Percentiles rank a stretch among this genome's conserved stretches.
Evolutionary conservation across 2,113 vertebrate genomes (phyloP).

Genomic region (Nannobrachium achirus): DNA sequence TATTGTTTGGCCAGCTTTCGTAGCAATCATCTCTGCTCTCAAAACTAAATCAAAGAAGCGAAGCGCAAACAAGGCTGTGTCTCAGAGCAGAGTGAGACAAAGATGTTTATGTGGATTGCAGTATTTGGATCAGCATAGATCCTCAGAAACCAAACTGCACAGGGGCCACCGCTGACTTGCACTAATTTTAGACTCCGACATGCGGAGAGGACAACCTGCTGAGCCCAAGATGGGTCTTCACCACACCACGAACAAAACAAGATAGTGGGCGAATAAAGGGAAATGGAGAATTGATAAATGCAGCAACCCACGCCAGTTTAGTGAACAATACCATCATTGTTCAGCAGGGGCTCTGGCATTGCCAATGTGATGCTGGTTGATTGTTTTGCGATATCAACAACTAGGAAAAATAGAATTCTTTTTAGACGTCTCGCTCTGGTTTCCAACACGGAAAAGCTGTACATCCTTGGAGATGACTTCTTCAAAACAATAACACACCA

Average conservation of each 20-base stretch:
- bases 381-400: slow-evolving; percentile 79
- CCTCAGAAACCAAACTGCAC: slow-evolving; percentile 59
- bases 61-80: slow-evolving; percentile 12
- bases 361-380: slow-evolving; percentile 57
- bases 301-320: slow-evolving; percentile 79
- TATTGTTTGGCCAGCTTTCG: too few species aligned
- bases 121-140: slow-evolving; percentile 59
- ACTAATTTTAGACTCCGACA: slow-evolving; percentile 82
- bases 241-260: slow-evolving; percentile 76
- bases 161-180: slow-evolving; percentile 62
- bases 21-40: too few species aligned
- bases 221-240: slow-evolving; percentile 77
- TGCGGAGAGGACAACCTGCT: slow-evolving; percentile 76
- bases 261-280: slow-evolving; percentile 75
- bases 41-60: not conserved
- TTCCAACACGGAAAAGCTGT: slow-evolving; percentile 54
- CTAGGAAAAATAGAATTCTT: slow-evolving; percentile 80
- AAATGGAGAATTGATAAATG: slow-evolving; percentile 78
- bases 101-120: slow-evolving; percentile 28
- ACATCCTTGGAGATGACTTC: slow-evolving; percentile 35
- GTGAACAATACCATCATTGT: slow-evolving; percentile 84
- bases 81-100: slow-evolving; percentile 53
- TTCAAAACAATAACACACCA: slow-evolving; percentile 45
- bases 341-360: slow-evolving; percentile 79
- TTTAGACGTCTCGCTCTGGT: slow-evolving; percentile 52